Base-by-base conservation (phyloP, 2,797 vertebrate genomes). In the Benthosema pterotum region DNA sequence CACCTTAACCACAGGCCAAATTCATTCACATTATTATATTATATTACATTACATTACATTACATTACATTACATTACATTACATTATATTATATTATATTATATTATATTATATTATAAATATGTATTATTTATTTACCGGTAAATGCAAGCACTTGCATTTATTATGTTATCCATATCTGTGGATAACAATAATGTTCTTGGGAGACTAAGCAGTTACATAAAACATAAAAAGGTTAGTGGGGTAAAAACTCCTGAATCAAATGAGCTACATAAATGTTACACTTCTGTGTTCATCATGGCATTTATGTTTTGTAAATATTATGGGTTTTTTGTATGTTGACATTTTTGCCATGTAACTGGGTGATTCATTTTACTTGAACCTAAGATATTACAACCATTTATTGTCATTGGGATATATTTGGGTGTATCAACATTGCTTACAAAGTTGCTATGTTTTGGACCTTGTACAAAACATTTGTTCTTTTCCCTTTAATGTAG, bases 121-220 rank as follows among this genome's bases (percentile, higher is more conserved):
- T 32, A 51, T 14, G 50, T 5, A 19, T 12, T 56, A 38, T 66
- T 66, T 54, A 13, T 57, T 62, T 7, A n/a, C n/a, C n/a, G n/a
- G n/a, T n/a, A 12, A 48, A 5, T 13, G 42, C 49, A 32, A 1
- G 12, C 53, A 19, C 14, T 42, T 22, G 38, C n/a, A n/a, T n/a
- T n/a, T n/a, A n/a, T n/a, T n/a, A n/a, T n/a, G n/a, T n/a, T n/a
- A n/a, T n/a, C n/a, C n/a, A n/a, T n/a, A n/a, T 59, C 1, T 11
- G 46, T 12, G 0, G 4, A 42, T 18, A 1, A 1, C 19, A 15
- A 9, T 38, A 42, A n/a, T 63, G 43, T 17, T n/a, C 43, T 13
- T 12, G 14, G 11, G 19, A 62, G 11, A 19, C 18, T 43, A 50
- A 9, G 0, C 17, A n/a, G 49, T 13, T 80, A 64, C 79, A 74